Percentiles rank a stretch among this genome's conserved stretches.
phyloP scores from a whole-genome alignment of 2,888 invertebrate genomes.

The Aphelenchoides bicaudatus region DNA sequence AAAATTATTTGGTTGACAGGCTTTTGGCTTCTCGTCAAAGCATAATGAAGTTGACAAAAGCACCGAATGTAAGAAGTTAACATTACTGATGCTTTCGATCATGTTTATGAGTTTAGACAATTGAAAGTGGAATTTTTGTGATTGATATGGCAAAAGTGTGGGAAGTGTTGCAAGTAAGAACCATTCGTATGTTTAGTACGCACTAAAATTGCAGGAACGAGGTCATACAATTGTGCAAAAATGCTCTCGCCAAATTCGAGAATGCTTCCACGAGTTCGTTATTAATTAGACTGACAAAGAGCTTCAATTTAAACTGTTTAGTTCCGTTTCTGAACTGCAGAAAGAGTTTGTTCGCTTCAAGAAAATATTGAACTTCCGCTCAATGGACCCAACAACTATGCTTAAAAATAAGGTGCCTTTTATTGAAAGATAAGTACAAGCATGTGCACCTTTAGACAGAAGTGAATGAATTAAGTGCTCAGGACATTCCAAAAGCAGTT shows the following conservation, averaged over 20 bases:
- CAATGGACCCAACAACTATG: conserved; percentile 52
- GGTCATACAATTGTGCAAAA: conserved; percentile 27
- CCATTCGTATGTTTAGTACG: too few species aligned
- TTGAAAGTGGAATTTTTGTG: conserved; percentile 29
- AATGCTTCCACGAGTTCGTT: conserved; percentile 31
- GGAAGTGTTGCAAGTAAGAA: conserved; percentile 29
- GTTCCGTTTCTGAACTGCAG: conserved; percentile 25
- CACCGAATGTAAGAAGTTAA: conserved; percentile 24
- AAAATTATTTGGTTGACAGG: conserved; percentile 30
- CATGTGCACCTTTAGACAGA: conserved; percentile 30
- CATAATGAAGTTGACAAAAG: conserved; percentile 31
- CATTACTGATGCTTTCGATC: not conserved
- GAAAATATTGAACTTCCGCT: conserved; percentile 44
- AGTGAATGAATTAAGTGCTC: conserved; percentile 39
- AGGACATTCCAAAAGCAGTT: conserved; percentile 38
- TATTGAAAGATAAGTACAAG: not conserved
- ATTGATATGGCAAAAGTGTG: conserved; percentile 31
- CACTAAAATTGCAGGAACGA: too few species aligned
- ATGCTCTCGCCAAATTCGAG: conserved; percentile 28
- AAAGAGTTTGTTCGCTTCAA: conserved; percentile 38
- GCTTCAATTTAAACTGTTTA: conserved; percentile 11
- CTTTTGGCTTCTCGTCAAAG: conserved; percentile 26
- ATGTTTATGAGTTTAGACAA: conserved; percentile 20
- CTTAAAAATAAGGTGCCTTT: conserved; percentile 43
- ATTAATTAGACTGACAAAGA: not conserved